Evolutionary conservation across 2,888 invertebrate species (phyloP).

Genomic region (Morpho deidamia): DNA sequence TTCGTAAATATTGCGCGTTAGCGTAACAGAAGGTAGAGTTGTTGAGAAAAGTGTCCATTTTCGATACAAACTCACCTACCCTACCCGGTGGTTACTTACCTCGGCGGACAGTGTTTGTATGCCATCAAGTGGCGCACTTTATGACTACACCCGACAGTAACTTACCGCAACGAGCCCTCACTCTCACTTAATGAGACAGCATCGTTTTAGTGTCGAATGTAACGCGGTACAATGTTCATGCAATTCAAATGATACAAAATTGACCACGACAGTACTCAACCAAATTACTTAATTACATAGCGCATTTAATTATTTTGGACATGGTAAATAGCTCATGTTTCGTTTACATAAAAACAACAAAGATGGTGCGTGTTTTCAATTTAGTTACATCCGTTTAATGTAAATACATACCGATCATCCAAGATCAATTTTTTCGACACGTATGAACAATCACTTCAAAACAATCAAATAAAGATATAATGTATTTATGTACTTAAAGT

Average conservation of each 20-base stretch:
- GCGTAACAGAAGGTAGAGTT: constrained; percentile 17
- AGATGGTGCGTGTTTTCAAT: too few species aligned
- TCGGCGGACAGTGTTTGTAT: constrained; percentile 35
- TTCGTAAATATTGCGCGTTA: constrained; percentile 26
- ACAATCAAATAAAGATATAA: too few species aligned
- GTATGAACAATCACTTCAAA: too few species aligned
- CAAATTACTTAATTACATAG: constrained; percentile 12
- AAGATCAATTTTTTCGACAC: neutral
- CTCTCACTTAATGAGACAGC: constrained; percentile 66
- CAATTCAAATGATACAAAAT: constrained; percentile 7
- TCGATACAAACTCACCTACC: neutral
- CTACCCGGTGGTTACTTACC: constrained; percentile 13
- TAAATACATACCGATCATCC: too few species aligned
- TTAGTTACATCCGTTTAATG: too few species aligned
- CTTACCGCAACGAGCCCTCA: constrained; percentile 62
- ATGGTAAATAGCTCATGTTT: constrained; percentile 14
- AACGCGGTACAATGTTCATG: constrained; percentile 39
- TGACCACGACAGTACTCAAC: constrained; percentile 8
- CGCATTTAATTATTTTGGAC: constrained; percentile 10
- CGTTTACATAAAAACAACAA: neutral
- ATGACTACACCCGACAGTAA: constrained; percentile 57
- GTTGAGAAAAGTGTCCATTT: constrained; percentile 10
- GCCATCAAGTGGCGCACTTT: constrained; percentile 66
- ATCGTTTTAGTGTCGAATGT: constrained; percentile 60
- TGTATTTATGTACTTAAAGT: too few species aligned